Percentiles rank a stretch among this genome's conserved stretches.
Conservation (phyloP, 2,797 vertebrate genomes). For the Presbytis comata region DNA sequence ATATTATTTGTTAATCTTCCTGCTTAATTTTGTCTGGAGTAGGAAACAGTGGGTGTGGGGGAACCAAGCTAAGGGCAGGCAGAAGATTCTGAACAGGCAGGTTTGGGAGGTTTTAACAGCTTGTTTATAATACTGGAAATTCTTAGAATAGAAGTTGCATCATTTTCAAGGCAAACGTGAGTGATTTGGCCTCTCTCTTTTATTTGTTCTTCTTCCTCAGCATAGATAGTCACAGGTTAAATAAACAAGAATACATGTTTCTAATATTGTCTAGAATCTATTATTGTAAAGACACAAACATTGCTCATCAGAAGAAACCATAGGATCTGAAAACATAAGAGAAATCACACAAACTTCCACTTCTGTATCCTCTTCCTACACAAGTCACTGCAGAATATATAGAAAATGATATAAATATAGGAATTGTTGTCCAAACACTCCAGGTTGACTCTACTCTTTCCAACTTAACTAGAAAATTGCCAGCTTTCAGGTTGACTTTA, state of each 20-base stretch:
- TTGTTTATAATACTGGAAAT: neutral
- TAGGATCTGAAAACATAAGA: neutral
- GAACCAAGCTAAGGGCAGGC: neutral
- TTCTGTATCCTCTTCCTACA: neutral
- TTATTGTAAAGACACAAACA: neutral
- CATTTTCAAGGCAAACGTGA: neutral
- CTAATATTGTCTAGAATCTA: neutral
- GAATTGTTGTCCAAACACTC: neutral
- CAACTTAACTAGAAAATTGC: neutral
- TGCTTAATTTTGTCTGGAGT: slow-evolving; percentile 55
- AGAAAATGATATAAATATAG: neutral
- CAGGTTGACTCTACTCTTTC: neutral
- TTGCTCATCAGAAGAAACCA: neutral
- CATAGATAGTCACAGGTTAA: neutral
- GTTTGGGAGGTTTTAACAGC: neutral
- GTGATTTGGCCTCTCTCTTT: neutral
- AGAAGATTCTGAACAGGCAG: neutral
- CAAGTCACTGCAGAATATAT: neutral
- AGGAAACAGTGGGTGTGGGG: neutral
- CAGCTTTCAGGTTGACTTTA: neutral
- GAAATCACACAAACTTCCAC: neutral
- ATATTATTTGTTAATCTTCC: slow-evolving; percentile 71
- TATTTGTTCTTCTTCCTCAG: neutral
- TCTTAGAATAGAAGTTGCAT: neutral
- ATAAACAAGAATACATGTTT: neutral